Evolutionary conservation across 2,888 invertebrate species (phyloP).

Genomic region (Anorthoa munda): DNA sequence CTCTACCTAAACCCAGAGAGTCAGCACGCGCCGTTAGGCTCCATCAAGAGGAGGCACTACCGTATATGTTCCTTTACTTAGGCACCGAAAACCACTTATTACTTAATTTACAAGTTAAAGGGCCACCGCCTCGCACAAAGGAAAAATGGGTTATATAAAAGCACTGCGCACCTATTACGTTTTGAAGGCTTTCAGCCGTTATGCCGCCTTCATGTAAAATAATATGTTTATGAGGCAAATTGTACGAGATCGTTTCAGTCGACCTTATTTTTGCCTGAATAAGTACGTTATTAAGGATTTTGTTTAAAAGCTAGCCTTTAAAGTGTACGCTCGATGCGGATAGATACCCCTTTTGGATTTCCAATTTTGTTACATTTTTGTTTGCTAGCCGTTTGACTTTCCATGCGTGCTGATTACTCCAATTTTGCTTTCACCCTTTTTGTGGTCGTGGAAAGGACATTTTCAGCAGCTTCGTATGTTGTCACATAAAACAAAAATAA

Average conservation of each 20-base stretch:
- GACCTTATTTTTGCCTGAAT: conserved; percentile 52
- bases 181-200: conserved; percentile 67
- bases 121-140: conserved; percentile 64
- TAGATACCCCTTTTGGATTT: conserved; percentile 11
- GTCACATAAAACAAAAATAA: neutral
- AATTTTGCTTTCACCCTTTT: neutral
- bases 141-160: conserved; percentile 72
- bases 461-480: neutral
- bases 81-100: conserved; percentile 67
- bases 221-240: conserved; percentile 60
- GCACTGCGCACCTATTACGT: conserved; percentile 66
- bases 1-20: neutral
- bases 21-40: conserved; percentile 16
- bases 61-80: conserved; percentile 66
- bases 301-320: conserved; percentile 45
- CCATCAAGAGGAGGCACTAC: conserved; percentile 40
- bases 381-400: conserved; percentile 16
- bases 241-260: conserved; percentile 52
- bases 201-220: conserved; percentile 62
- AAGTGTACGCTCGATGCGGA: neutral
- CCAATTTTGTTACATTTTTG: neutral
- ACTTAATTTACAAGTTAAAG: conserved; percentile 74
- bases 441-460: neutral
- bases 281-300: conserved; percentile 38
- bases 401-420: neutral